Evolutionary conservation across 2,113 vertebrate genomes (phyloP), one percentile per base, ranked within the genome.

Genomic region (Acanthisitta chloris): DNA sequence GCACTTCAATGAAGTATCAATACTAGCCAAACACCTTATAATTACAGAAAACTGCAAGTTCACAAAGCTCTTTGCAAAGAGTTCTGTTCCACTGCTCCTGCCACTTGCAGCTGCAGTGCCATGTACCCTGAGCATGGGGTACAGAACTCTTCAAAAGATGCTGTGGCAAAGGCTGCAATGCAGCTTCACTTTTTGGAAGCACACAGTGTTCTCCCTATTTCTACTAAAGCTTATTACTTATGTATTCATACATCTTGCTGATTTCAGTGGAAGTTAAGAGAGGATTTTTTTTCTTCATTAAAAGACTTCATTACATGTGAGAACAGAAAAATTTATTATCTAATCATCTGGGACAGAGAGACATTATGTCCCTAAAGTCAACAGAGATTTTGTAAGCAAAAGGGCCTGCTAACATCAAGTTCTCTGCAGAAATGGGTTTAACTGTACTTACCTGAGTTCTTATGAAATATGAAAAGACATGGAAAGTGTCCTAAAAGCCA

Each of bases 61-160:
- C 38, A 34, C 6, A 7, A 92, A 88, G 8, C 9, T 74, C 51
- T 65, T 58, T 11, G 57, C 54, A 86, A 55, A 67, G 0, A 42
- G 42, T 46, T 77, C 57, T 51, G 19, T 49, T 66, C 31, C 24
- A 33, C 40, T 51, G 67, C 23, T 83, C 45, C 34, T 0, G 3
- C 19, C 45, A 61, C 25, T 16, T 62, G 51, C 26, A 69, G 51
- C 67, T 52, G 54, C 49, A 88, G 33, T 9, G 29, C 29, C 26
- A 4, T 2, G 24, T 9, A 38, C n/a, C 16, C n/a, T 28, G 46
- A 46, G 42, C 2, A 0, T 4, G 38, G 38, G 45, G n/a, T 7
- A 59, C 15, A 70, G 38, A 55, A 42, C 16, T 36, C 72, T 24
- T 11, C 7, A 1, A 51, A 72, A 70, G 12, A 55, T 17, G 48